Conservation (phyloP, 2,888 invertebrate species). For the Metacarcinus magister region DNA sequence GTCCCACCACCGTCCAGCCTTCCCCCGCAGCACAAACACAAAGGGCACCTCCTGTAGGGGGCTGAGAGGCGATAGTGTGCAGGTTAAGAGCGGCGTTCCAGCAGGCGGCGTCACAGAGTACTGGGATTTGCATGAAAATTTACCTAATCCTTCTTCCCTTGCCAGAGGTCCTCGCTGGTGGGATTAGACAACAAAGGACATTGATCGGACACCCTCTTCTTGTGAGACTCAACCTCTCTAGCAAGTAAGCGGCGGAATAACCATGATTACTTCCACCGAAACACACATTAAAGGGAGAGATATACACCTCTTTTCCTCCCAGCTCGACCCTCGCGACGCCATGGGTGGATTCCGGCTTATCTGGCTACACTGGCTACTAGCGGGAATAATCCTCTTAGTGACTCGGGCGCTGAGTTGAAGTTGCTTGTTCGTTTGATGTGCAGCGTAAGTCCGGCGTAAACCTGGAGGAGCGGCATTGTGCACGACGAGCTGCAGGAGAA, state of each 20-base stretch:
- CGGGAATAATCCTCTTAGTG: constrained; percentile 45
- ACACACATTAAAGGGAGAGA: constrained; percentile 30
- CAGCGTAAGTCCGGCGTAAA: constrained; percentile 41
- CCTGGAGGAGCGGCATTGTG: constrained; percentile 31
- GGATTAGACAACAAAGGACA: constrained; percentile 29
- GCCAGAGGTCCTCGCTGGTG: neutral
- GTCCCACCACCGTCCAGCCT: neutral
- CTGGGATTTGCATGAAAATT: constrained; percentile 41
- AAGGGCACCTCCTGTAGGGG: neutral
- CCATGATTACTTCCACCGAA: neutral
- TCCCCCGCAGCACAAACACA: neutral
- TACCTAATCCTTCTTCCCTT: constrained; percentile 41
- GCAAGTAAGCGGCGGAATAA: neutral
- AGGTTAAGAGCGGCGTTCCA: neutral
- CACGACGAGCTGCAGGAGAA: neutral
- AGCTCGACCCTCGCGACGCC: neutral
- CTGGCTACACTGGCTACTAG: constrained; percentile 41
- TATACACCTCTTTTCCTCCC: neutral
- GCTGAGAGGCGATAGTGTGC: neutral
- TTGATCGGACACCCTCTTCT: neutral
- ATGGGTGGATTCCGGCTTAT: neutral
- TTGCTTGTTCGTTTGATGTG: constrained; percentile 45
- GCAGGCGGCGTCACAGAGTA: neutral
- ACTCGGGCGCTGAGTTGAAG: constrained; percentile 36
- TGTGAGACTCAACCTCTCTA: neutral